These are phyloP conservation scores for Drepana falcataria DNA, from an alignment of 2,888 invertebrate species.

Conservation along the genomic window DNA sequence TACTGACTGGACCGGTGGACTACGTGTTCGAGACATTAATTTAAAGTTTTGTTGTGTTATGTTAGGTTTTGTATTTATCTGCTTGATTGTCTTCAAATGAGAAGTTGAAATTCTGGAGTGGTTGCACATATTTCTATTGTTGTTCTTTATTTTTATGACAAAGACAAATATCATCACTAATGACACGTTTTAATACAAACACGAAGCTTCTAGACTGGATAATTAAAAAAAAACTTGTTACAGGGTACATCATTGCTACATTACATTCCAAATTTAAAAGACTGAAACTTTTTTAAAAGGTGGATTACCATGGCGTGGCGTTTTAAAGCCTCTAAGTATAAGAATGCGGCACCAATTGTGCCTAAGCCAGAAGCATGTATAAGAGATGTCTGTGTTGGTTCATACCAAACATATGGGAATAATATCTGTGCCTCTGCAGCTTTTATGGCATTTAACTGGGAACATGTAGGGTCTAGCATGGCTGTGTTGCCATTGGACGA, in stretches of 20 bases:
- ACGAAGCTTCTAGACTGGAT: constrained; percentile 21
- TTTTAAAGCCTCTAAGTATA: constrained; percentile 98
- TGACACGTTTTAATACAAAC: background rate
- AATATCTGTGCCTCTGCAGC: constrained; percentile 95
- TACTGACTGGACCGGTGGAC: background rate
- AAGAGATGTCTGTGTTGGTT: constrained; percentile 93
- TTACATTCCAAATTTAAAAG: constrained; percentile 72
- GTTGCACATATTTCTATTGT: no score
- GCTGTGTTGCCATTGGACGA: constrained; percentile 93
- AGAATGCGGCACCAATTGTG: constrained; percentile 97
- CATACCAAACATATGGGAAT: constrained; percentile 96
- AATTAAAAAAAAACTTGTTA: constrained; percentile 25
- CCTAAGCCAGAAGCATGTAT: constrained; percentile 96
- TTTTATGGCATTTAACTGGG: constrained; percentile 97
- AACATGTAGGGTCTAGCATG: constrained; percentile 93
- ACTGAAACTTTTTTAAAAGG: constrained; percentile 60
- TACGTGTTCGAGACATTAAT: no score
- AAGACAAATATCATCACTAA: no score
- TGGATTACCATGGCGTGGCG: constrained; percentile 89
- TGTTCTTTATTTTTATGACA: no score
- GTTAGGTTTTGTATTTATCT: no score
- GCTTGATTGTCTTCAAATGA: no score
- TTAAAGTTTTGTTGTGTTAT: no score
- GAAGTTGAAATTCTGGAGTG: no score
- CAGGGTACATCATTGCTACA: constrained; percentile 50